Base-by-base conservation (phyloP, 2,113 vertebrate genomes). In the Engraulis encrasicolus region DNA sequence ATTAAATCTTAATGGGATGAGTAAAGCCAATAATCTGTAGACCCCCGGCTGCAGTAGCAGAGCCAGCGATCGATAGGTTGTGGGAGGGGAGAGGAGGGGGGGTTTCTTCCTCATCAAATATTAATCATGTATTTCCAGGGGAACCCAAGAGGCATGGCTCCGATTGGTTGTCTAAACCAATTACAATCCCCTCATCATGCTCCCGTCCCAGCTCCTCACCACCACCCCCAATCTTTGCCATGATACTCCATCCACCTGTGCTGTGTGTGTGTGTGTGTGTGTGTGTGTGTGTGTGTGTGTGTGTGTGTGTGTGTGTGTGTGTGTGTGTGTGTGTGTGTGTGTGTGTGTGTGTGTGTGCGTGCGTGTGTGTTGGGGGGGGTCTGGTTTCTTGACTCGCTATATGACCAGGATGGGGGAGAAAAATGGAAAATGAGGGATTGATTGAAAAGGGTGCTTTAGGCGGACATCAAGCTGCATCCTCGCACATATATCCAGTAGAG, bases 1-100 rank as follows among this genome's bases (percentile, higher is more conserved):
- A 94, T 94, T 93, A 94, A 94, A 94, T 90, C 89, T 93, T 93
- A 89, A 94, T 94, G 89, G 88, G 88, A 94, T 91, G 93, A 93
- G 90, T 93, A 89, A 92, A 93, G 91, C 91, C 92, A 93, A 93
- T 93, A 92, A 92, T 93, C 88, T 90, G 87, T 71, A 91, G 88
- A 88, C 86, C 83, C 85, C 20, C 85, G 18, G 49, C 27, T 85
- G 86, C 91, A 89, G 88, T 89, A 86, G 89, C 86, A 89, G 83
- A 80, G 83, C 84, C 88, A 89, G 87, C 92, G 93, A 95, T 95
- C 92, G 92, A 95, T 94, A 93, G 90, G 89, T 88, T 90, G 90
- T 71, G 31, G 80, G 66, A 58, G 80, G 61, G 49, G 83, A 50
- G 82, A 79, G 38, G 11, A 79, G 78, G 48, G 78, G n/a, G 52